Evolutionary conservation across 2,797 vertebrate species (phyloP).

Genomic region (Cossypha dichroa): DNA sequence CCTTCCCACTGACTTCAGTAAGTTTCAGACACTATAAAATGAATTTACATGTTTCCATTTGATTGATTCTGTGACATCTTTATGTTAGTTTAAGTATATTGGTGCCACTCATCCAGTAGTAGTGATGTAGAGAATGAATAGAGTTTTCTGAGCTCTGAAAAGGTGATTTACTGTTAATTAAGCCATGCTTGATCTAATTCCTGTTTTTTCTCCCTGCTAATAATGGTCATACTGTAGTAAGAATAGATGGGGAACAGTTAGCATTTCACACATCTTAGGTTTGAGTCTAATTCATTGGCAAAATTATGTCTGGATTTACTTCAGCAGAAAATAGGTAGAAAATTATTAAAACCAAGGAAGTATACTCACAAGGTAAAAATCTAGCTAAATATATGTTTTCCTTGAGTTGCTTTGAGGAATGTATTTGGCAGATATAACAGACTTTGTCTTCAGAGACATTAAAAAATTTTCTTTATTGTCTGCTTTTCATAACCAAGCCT

Average conservation of each 20-base stretch:
- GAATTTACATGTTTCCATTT: neutral
- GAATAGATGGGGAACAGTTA: neutral
- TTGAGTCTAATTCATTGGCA: neutral
- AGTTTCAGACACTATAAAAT: neutral
- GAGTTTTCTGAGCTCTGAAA: neutral
- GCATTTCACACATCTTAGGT: neutral
- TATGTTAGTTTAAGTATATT: neutral
- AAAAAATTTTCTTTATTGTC: neutral
- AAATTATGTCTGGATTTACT: neutral
- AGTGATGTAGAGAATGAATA: neutral
- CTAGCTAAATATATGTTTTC: neutral
- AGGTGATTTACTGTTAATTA: neutral
- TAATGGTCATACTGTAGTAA: neutral
- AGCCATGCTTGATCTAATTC: neutral
- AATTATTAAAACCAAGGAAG: neutral
- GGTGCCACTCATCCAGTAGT: neutral
- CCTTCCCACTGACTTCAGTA: neutral
- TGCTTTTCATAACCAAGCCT: neutral
- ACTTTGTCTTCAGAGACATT: neutral
- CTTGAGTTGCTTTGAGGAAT: neutral
- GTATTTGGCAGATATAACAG: neutral
- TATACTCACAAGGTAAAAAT: neutral
- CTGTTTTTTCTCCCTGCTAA: neutral
- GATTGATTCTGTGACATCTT: neutral
- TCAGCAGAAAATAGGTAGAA: neutral